Evolutionary conservation across 2,797 vertebrate species (phyloP), one percentile per base, ranked within the genome.

Genomic region (Brotula barbata): DNA sequence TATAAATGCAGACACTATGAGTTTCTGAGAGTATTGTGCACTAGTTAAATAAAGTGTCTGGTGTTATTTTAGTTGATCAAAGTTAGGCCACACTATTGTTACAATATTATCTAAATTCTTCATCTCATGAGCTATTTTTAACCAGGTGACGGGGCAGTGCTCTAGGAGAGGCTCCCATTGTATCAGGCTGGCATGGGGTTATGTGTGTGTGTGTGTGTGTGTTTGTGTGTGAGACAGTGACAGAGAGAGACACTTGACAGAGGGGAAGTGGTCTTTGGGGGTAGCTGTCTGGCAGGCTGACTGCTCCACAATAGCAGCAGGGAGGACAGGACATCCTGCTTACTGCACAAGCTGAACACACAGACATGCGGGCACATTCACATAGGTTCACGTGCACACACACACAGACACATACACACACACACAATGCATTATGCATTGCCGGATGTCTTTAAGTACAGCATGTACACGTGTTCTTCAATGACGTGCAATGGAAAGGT

Each of bases 261-360:
- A 85, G 56, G 55, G 88, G 88, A 89, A 87, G 77, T 79, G 77
- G 62, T 77, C 65, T 80, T 77, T 64, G 25, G 58, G 67, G 77
- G 75, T 73, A 64, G 82, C 74, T 58, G 80, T 87, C 87, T 87
- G 77, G 75, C 71, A 68, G 74, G 67, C 80, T 75, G 43, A 78
- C 33, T 50, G 48, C 63, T 64, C 65, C 49, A 89, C 84, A 89
- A 89, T 88, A 85, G 86, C 83, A 73, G 58, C 79, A 71, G 66
- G 74, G 81, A 80, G 79, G 85, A 89, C 88, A 88, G 88, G 87
- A 89, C 77, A 89, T 89, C 88, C 88, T 88, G 86, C 87, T 84
- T 77, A 62, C 62, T 75, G 62, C 80, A 61, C 47, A 54, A 25
- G 19, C 57, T 69, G 21, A 68, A 66, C 47, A 51, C 50, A 64